Conservation (phyloP, 1,140 invertebrate species). For the Drosophila subobscura region DNA sequence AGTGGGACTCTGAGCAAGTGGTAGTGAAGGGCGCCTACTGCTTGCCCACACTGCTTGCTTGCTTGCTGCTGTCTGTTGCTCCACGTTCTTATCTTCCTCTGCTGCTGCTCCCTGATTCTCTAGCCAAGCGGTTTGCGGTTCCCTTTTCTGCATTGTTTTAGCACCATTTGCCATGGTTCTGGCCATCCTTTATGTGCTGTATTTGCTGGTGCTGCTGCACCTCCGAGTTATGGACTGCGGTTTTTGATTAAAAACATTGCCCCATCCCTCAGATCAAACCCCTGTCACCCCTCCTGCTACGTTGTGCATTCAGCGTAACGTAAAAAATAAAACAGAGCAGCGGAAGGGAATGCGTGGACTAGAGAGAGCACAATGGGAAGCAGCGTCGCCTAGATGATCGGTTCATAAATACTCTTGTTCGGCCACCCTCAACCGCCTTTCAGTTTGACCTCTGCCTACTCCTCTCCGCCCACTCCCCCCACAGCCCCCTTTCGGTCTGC, state of each 20-base stretch:
- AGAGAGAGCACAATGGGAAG: constrained; percentile 28
- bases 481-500: no score
- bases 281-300: constrained; percentile 28
- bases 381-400: constrained; percentile 41
- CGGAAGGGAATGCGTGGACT: not conserved
- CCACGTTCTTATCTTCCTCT: not conserved
- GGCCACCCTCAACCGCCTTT: constrained; percentile 1
- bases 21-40: constrained; percentile 11
- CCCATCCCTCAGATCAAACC: constrained; percentile 26
- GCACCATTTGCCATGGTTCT: constrained; percentile 45
- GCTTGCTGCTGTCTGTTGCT: not conserved
- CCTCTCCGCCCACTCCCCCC: not conserved
- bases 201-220: constrained; percentile 29
- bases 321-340: constrained; percentile 21
- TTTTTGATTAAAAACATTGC: constrained; percentile 67
- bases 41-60: constrained; percentile 16
- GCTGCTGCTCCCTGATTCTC: constrained; percentile 21
- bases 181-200: constrained; percentile 39
- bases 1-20: not conserved
- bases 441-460: not conserved
- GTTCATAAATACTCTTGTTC: constrained; percentile 43
- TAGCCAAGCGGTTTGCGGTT: constrained; percentile 35
- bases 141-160: constrained; percentile 56
- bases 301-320: constrained; percentile 58
- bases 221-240: constrained; percentile 62